Evolutionary conservation across 2,888 invertebrate species (phyloP), one percentile per base, ranked within the genome.

Genomic region (Aleiodes testaceus): DNA sequence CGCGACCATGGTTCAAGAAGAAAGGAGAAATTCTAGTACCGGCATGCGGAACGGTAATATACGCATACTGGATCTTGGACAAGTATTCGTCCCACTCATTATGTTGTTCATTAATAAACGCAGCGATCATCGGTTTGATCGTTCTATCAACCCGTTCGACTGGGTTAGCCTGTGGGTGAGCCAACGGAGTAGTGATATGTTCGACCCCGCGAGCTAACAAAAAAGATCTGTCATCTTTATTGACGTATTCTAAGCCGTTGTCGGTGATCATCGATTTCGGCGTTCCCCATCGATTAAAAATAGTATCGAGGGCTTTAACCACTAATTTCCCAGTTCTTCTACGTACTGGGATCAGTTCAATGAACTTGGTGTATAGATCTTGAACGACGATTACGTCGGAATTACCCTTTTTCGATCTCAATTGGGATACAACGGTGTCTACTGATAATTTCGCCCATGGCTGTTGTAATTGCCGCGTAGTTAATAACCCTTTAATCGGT

Each of bases 301-400:
- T 26, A 12, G 66, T 44, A n/a, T 66, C 67, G 18, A 72, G 44
- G 0, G 18, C 5, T 45, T 36, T 61, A 2, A 61, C 70, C 1
- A 72, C 55, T 0, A 12, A n/a, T 18, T 55, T 65, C 1, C 69
- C 72, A 0, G 64, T 72, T 42, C 59, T 30, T 12, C 70, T 18
- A 9, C 47, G 42, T 6, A 69, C 18, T 1, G 70, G 70, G 12
- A 68, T 59, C 0, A 72, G n/a, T 22, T 70, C 70, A 20, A 74
- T 18, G 16, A 49, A 74, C 2, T 70, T 68, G 0, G 72, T 72
- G n/a, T 72, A 66, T 2, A 66, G n/a, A 53, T 72, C 72, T 47
- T 63, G 49, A 4, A 72, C 20, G 0, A 72, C 74, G 5, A 72
- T 66, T 0, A 68, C 49, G 22, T 74, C 63, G 9, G 16, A 14